A percentile compares a stretch with the other conserved stretches of the same genome.
Evolutionary conservation across 1,140 invertebrate species (phyloP).

Genomic region (Drosophila santomea): DNA sequence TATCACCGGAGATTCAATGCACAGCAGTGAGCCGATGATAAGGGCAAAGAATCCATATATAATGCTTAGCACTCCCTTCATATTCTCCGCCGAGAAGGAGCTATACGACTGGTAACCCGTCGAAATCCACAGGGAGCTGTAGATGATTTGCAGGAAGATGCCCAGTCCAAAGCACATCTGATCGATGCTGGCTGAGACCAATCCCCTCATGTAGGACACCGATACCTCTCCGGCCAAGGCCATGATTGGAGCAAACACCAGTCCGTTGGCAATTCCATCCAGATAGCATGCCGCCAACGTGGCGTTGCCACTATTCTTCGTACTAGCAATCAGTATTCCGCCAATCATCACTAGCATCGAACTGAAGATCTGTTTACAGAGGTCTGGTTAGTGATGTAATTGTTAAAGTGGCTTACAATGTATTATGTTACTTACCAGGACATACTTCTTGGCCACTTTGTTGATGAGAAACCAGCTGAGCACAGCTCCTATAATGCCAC

Average conservation of each 20-base stretch:
- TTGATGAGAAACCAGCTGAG: conserved; percentile 47
- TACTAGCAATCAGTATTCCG: conserved; percentile 38
- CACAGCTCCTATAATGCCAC: conserved; percentile 57
- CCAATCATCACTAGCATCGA: conserved; percentile 50
- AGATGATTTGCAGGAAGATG: conserved; percentile 56
- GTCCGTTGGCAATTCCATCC: conserved; percentile 65
- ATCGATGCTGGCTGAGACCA: conserved; percentile 30
- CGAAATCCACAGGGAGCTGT: conserved; percentile 19
- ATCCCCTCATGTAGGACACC: conserved; percentile 46
- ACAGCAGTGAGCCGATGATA: conserved; percentile 31
- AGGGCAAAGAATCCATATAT: conserved; percentile 51
- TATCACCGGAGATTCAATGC: conserved; percentile 65
- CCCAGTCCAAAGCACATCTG: conserved; percentile 44
- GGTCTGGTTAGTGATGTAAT: not conserved
- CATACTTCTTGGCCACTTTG: conserved; percentile 52
- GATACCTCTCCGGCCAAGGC: conserved; percentile 59
- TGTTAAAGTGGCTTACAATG: rapidly evolving
- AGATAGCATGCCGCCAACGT: conserved; percentile 45
- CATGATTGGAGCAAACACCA: conserved; percentile 57
- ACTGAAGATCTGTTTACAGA: conserved; percentile 35
- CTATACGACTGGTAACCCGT: not conserved
- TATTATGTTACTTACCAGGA: conserved; percentile 38
- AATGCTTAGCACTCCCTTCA: conserved; percentile 49
- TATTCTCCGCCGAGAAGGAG: conserved; percentile 40
- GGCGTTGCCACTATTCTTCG: conserved; percentile 2